Evolutionary conservation across 2,888 invertebrate genomes (phyloP).

Genomic region (Drosophila longiperda): DNA sequence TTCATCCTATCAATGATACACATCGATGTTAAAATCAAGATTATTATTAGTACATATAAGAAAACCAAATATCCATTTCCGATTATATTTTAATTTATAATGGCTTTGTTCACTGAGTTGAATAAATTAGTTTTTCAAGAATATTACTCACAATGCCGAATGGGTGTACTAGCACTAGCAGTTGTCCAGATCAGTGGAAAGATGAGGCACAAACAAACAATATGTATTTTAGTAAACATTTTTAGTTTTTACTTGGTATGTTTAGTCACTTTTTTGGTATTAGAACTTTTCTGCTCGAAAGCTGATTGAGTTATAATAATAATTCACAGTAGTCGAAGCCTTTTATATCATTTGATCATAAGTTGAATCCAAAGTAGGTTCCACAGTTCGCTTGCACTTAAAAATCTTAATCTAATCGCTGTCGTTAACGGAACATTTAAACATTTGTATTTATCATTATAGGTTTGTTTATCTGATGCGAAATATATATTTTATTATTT

Average conservation of each 20-base stretch:
- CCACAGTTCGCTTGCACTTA: conserved; percentile 50
- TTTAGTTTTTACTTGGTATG: conserved; percentile 16
- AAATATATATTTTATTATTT: conserved; percentile 17
- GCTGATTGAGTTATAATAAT: conserved; percentile 28
- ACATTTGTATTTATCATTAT: conserved; percentile 1
- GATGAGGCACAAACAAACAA: conserved; percentile 31
- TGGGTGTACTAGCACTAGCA: conserved; percentile 40
- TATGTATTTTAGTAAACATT: conserved; percentile 27
- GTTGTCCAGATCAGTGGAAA: conserved; percentile 38
- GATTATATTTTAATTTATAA: background rate
- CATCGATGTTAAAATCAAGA: background rate
- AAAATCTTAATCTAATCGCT: conserved; percentile 54
- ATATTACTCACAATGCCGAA: conserved; percentile 63
- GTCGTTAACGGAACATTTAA: background rate
- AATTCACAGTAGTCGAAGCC: conserved; percentile 8
- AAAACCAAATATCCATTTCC: background rate
- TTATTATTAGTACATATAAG: background rate
- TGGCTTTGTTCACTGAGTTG: background rate
- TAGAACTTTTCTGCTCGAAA: conserved; percentile 1
- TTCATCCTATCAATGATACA: background rate
- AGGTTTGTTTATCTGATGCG: conserved; percentile 22
- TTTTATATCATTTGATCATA: conserved; percentile 47
- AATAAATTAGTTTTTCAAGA: background rate
- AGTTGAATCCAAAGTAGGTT: background rate
- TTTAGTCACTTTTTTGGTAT: background rate